Percentiles rank a stretch among this genome's conserved stretches.
These are phyloP conservation scores for Leptinotarsa rubiginosa DNA, from an alignment of 2,888 invertebrate species.

Conservation along the genomic window DNA sequence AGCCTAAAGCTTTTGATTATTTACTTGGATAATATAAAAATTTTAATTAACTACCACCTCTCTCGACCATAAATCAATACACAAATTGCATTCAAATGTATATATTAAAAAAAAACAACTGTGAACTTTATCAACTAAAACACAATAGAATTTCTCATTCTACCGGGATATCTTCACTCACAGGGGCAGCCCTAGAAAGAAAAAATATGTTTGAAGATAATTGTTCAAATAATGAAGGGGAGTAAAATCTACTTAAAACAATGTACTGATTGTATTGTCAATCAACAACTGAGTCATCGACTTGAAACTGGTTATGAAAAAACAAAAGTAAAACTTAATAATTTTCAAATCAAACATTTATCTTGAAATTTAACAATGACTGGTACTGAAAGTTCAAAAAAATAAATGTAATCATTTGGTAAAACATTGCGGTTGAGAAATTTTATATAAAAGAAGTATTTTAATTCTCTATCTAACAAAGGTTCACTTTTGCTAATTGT, in stretches of 20 bases:
- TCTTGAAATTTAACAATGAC: background rate
- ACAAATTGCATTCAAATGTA: too few relatives aligned
- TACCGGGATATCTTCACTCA: background rate
- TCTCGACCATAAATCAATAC: too few relatives aligned
- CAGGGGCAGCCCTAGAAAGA: conserved; percentile 8
- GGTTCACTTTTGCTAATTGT: background rate
- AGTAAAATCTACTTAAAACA: background rate
- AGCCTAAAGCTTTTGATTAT: too few relatives aligned
- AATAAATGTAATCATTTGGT: background rate
- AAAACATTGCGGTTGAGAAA: background rate
- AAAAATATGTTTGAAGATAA: conserved; percentile 5
- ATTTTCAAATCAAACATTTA: conserved; percentile 2
- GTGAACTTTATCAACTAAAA: background rate
- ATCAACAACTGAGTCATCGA: conserved; percentile 1
- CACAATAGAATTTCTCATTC: background rate
- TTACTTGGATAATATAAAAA: too few relatives aligned
- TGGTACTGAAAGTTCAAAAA: background rate
- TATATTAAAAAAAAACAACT: too few relatives aligned
- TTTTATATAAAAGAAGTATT: background rate
- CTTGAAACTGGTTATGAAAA: conserved; percentile 1
- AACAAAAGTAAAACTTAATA: background rate
- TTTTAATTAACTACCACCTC: too few relatives aligned
- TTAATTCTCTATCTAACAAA: background rate
- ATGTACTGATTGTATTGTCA: conserved; percentile 3
- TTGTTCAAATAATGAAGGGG: conserved; percentile 1